Evolutionary conservation across 1,140 invertebrate species (phyloP), one percentile per base, ranked within the genome.

Genomic region (Drosophila auraria): DNA sequence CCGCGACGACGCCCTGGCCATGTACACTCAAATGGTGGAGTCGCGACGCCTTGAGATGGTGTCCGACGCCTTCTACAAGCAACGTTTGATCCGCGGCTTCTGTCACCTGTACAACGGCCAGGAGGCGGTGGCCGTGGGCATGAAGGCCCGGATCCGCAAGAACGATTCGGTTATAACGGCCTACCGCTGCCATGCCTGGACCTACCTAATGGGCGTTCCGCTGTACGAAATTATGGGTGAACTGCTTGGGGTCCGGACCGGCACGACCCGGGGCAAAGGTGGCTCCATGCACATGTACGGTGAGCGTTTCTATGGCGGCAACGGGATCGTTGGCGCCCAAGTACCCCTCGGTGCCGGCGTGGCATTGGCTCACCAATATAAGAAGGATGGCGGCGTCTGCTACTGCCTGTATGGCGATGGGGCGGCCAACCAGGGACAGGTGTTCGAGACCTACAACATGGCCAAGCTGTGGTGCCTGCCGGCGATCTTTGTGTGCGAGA

Each of bases 241-340:
- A 94, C 93, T 99, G 17, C 97, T 97, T 6, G 98, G 94, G 23
- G 94, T 96, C 0, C 82, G 96, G 4, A 93, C 94, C 50, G 96
- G 97, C 82, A 92, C 96, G 25, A 95, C 95, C 51, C 95, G 96
- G 56, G 97, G 96, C 30, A 97, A 97, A 89, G 96, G 96, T 25
- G 95, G 95, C 33, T 95, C 94, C 7, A 95, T 95, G 95, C 95
- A 95, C 76, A 94, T 95, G 91, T 95, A 95, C 78, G 68, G 81
- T 23, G 93, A 94, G 20, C 95, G 95, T 69, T 97, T 96, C 82
- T 97, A 94, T 87, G 96, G 96, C 61, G 99, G 99, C 49, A 99
- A 99, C 93, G 99, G 99, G 27, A 99, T 99, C 91, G 99, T 99
- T 25, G 99, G 99, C 50, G 98, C 98, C 54, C 99, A 99, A 95